phyloP scores from a whole-genome alignment of 2,113 vertebrate genomes.

The Camelus bactrianus region DNA sequence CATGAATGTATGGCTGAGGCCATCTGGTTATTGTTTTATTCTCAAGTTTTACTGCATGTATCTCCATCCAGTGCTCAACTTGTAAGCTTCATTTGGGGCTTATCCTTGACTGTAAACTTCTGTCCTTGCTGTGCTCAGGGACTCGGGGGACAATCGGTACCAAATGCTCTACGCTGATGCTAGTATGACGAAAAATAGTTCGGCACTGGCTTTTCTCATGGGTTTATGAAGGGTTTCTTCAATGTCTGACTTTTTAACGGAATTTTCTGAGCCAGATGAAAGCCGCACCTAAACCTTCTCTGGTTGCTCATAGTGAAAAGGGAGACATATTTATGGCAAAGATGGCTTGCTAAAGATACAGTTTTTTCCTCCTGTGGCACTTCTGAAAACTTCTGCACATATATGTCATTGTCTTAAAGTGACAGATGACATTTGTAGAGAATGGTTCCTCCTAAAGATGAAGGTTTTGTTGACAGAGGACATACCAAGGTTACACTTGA shows the following conservation, averaged over 20 bases:
- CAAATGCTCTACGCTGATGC: conserved; percentile 38
- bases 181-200: conserved; percentile 45
- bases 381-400: conserved; percentile 81
- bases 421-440: conserved; percentile 44
- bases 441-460: conserved; percentile 63
- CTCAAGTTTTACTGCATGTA: not conserved
- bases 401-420: conserved; percentile 64
- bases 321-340: conserved; percentile 30
- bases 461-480: conserved; percentile 42
- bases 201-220: not conserved
- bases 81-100: not conserved
- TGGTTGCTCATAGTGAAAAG: not conserved
- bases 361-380: conserved; percentile 40
- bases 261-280: conserved; percentile 23
- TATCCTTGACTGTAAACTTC: conserved; percentile 74
- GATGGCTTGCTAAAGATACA: not conserved
- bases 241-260: conserved; percentile 38
- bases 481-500: not conserved
- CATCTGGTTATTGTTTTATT: not conserved
- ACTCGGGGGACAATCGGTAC: not conserved
- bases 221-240: not conserved
- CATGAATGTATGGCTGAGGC: not conserved
- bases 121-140: conserved; percentile 78
- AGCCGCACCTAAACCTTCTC: not conserved
- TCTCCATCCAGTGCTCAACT: not conserved